A percentile compares a stretch with the other conserved stretches of the same genome.
Conservation (phyloP, 2,113 vertebrate genomes). For the Sula dactylatra region DNA sequence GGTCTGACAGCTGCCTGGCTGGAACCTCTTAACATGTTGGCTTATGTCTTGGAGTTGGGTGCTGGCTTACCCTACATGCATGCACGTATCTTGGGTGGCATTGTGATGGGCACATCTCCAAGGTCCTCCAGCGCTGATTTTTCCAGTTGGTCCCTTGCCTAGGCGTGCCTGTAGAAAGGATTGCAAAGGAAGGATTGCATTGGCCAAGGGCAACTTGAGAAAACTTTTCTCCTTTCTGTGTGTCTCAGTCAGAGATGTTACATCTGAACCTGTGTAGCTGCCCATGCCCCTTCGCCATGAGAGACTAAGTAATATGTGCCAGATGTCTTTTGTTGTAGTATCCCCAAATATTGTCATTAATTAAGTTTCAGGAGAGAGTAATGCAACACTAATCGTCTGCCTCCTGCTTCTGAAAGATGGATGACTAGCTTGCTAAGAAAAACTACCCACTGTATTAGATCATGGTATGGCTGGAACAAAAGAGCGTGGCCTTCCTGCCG, state of each 20-base stretch:
- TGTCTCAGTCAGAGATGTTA: background rate
- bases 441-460: background rate
- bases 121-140: background rate
- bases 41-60: background rate
- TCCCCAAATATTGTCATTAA: background rate
- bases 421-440: background rate
- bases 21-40: background rate
- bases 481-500: background rate
- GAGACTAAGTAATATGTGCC: background rate
- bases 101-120: background rate
- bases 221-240: background rate
- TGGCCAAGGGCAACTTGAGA: background rate
- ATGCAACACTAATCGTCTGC: background rate
- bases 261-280: accelerated
- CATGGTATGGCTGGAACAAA: constrained; percentile 8
- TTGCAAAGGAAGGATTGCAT: background rate
- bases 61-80: background rate
- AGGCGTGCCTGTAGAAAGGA: background rate
- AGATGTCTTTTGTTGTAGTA: background rate
- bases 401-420: background rate
- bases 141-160: background rate
- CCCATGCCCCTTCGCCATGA: accelerated
- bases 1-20: accelerated
- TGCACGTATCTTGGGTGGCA: accelerated
- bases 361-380: background rate